A percentile compares a stretch with the other conserved stretches of the same genome.
Evolutionary conservation across 2,797 vertebrate genomes (phyloP).

Genomic region (Podarcis siculus): DNA sequence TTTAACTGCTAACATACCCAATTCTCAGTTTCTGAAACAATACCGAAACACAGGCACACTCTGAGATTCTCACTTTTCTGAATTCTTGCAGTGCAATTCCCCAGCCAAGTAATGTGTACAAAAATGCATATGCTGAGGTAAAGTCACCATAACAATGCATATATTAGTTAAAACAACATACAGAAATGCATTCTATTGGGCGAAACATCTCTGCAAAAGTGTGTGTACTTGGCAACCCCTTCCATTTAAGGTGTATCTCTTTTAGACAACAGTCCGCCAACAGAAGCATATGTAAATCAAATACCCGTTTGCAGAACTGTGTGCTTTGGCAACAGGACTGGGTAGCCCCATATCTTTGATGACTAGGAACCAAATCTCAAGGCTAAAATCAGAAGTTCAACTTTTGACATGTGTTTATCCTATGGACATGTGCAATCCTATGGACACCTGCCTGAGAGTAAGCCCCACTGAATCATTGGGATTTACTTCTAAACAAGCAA

Average conservation of each 20-base stretch:
- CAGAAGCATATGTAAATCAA: neutral
- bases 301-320: neutral
- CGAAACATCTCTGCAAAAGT: too few relatives aligned
- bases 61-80: neutral
- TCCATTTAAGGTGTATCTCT: neutral
- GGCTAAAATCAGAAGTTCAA: neutral
- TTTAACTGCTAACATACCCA: too few relatives aligned
- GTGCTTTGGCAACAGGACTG: neutral
- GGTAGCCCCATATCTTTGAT: neutral
- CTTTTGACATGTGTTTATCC: neutral
- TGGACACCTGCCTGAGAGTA: neutral
- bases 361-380: neutral
- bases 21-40: too few relatives aligned
- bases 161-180: too few relatives aligned
- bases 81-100: too few relatives aligned
- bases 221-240: too few relatives aligned
- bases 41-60: too few relatives aligned
- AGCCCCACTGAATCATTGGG: neutral
- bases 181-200: too few relatives aligned
- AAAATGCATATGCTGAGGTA: too few relatives aligned
- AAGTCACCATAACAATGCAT: too few relatives aligned
- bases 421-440: neutral
- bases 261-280: neutral
- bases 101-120: too few relatives aligned
- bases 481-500: neutral